phyloP scores from a whole-genome alignment of 2,888 invertebrate genomes.

The Scaptomyza reducta region DNA sequence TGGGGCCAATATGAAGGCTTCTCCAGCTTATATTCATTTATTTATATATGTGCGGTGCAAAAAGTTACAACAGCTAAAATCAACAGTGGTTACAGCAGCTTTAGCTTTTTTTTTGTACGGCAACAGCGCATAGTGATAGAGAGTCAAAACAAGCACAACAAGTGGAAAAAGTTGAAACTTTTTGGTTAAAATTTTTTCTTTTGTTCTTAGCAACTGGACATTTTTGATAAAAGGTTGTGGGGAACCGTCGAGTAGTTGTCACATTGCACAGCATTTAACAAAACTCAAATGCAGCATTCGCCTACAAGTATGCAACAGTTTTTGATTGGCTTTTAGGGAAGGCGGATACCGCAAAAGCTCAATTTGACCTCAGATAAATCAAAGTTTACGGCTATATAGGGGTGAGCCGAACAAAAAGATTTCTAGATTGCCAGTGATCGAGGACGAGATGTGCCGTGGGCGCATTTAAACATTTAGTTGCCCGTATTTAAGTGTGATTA shows the following conservation, averaged over 20 bases:
- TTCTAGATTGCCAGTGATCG: constrained; percentile 25
- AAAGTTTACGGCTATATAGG: constrained; percentile 15
- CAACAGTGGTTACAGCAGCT: constrained; percentile 36
- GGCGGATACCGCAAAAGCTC: constrained; percentile 21
- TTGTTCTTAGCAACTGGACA: constrained; percentile 14
- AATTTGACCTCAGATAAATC: constrained; percentile 50
- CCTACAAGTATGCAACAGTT: constrained; percentile 27
- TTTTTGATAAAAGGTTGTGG: constrained; percentile 27
- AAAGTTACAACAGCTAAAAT: constrained; percentile 46
- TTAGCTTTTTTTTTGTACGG: constrained; percentile 1
- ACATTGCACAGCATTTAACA: constrained; percentile 4
- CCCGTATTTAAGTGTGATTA: constrained; percentile 69
- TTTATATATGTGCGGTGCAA: constrained; percentile 24
- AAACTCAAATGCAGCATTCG: constrained; percentile 2
- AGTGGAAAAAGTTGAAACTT: constrained; percentile 25
- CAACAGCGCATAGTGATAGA: constrained; percentile 33
- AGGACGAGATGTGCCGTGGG: constrained; percentile 20
- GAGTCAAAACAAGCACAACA: constrained; percentile 16
- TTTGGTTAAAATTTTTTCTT: constrained; percentile 4
- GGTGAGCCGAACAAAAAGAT: constrained; percentile 15
- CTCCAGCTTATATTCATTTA: constrained; percentile 28
- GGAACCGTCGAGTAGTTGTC: constrained; percentile 5
- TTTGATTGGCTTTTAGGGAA: not conserved
- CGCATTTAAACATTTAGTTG: constrained; percentile 48
- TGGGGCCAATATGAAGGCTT: constrained; percentile 6